Conservation (phyloP, 2,113 vertebrate genomes). For the Rhinopomastus cyanomelas region DNA sequence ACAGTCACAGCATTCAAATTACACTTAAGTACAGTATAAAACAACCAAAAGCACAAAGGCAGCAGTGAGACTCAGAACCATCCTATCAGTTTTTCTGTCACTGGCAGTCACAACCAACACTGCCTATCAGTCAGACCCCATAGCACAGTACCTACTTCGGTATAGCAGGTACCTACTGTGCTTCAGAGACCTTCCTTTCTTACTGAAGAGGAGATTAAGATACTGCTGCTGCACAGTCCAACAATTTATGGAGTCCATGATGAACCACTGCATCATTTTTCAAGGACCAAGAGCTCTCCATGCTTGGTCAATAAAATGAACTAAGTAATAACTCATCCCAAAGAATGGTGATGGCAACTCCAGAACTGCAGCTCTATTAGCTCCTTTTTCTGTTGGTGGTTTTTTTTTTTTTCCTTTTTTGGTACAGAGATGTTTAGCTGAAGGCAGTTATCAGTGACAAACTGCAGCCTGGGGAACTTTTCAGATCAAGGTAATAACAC, state of each 20-base stretch:
- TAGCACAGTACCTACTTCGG: not conserved
- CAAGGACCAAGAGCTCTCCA: slow-evolving; percentile 57
- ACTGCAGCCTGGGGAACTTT: slow-evolving; percentile 57
- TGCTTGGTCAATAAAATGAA: slow-evolving; percentile 62
- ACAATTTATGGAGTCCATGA: slow-evolving; percentile 42
- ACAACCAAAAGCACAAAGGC: slow-evolving; percentile 31
- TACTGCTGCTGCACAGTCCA: not conserved
- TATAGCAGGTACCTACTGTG: not conserved
- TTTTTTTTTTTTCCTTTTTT: not conserved
- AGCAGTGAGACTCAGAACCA: not conserved
- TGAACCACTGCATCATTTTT: slow-evolving; percentile 50
- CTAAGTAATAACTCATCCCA: slow-evolving; percentile 43
- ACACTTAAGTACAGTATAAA: not conserved
- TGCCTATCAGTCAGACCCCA: not conserved
- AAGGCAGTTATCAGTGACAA: slow-evolving; percentile 57
- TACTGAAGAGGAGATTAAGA: not conserved
- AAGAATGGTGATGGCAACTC: slow-evolving; percentile 34
- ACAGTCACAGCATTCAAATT: slow-evolving; percentile 32
- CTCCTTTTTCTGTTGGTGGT: not conserved
- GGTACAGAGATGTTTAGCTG: slow-evolving; percentile 48
- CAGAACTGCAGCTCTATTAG: slow-evolving; percentile 62
- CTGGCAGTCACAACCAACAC: not conserved
- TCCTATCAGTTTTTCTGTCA: not conserved
- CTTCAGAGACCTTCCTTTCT: not conserved
- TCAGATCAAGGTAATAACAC: slow-evolving; percentile 68